phyloP scores from a whole-genome alignment of 2,888 invertebrate genomes.

The Drosophila aldrichi region DNA sequence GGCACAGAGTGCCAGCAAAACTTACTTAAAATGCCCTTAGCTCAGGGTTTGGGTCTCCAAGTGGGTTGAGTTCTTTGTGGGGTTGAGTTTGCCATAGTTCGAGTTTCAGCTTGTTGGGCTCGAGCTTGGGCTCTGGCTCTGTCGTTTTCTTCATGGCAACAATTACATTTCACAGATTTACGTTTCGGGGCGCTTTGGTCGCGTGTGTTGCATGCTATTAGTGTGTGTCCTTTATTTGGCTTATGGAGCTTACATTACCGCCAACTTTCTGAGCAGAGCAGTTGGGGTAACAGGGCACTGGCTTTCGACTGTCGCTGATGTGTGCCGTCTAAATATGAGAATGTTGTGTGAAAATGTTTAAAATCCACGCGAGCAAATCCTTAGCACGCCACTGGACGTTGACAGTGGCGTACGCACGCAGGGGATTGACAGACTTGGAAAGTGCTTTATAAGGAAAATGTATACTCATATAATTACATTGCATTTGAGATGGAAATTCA shows the following conservation, averaged over 20 bases:
- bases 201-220: conserved; percentile 79
- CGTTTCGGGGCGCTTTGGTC: conserved; percentile 66
- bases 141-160: conserved; percentile 76
- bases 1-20: conserved; percentile 62
- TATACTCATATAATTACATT: too few relatives aligned
- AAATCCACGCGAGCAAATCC: conserved; percentile 81
- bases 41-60: conserved; percentile 13
- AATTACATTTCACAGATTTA: conserved; percentile 81
- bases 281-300: conserved; percentile 10
- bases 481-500: too few relatives aligned
- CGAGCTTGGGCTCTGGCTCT: neutral
- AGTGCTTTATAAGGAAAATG: neutral
- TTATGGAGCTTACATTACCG: conserved; percentile 80
- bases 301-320: conserved; percentile 64
- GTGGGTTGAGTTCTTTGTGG: neutral
- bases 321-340: conserved; percentile 81
- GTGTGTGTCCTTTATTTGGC: conserved; percentile 80
- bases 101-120: neutral
- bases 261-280: conserved; percentile 25
- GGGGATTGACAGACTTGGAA: neutral
- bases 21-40: conserved; percentile 79
- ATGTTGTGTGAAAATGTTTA: conserved; percentile 80
- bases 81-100: conserved; percentile 4
- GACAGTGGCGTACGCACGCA: conserved; percentile 3
- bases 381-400: conserved; percentile 71